Evolutionary conservation across 2,888 invertebrate genomes (phyloP).

Genomic region (Drosophila mimica): DNA sequence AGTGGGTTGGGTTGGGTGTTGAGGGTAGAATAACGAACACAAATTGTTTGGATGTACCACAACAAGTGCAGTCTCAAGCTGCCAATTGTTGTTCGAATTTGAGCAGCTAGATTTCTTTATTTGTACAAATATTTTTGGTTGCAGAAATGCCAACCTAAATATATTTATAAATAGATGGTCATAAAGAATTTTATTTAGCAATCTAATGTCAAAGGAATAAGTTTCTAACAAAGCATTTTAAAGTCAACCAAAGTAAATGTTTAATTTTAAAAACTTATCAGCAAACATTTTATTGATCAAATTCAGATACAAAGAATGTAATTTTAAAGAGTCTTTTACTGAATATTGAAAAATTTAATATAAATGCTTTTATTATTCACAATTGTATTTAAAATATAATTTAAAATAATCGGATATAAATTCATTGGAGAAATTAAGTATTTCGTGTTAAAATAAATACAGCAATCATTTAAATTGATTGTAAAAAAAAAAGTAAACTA

Average conservation of each 20-base stretch:
- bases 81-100: slow-evolving; percentile 28
- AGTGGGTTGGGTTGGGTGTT: no score
- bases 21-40: slow-evolving; percentile 40
- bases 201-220: background rate
- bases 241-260: background rate
- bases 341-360: background rate
- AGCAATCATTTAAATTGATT: background rate
- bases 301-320: background rate
- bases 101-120: slow-evolving; percentile 12
- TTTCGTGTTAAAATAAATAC: background rate
- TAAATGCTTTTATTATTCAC: background rate
- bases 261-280: background rate
- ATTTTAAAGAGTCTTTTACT: accelerated
- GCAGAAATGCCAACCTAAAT: background rate
- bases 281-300: background rate
- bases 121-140: slow-evolving; percentile 22
- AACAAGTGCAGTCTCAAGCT: slow-evolving; percentile 11
- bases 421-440: background rate
- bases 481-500: background rate
- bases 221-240: background rate
- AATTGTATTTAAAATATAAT: background rate
- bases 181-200: background rate
- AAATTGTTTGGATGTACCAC: slow-evolving; percentile 37
- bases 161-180: slow-evolving; percentile 2
- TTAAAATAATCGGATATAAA: background rate